Conservation (phyloP, 2,888 invertebrate genomes). For the Dendrolimus houi region DNA sequence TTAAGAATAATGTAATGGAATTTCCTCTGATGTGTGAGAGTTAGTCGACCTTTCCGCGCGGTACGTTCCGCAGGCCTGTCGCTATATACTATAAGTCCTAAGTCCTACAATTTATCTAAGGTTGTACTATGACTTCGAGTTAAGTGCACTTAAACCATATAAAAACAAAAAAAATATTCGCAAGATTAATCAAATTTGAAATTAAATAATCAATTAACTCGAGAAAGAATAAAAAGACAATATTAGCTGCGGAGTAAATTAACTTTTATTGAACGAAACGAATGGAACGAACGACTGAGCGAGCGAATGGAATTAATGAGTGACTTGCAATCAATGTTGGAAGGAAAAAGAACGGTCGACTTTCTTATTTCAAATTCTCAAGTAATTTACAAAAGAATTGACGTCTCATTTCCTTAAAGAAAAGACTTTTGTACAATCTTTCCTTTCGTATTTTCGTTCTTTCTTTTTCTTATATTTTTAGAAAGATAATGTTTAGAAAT, state of each 20-base stretch:
- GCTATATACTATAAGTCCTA: too few species aligned
- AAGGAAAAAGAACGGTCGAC: constrained; percentile 4
- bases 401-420: not conserved
- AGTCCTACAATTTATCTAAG: too few species aligned
- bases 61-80: too few species aligned
- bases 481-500: not conserved
- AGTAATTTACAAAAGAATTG: not conserved
- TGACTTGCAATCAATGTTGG: constrained; percentile 24
- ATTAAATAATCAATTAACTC: too few species aligned
- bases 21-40: too few species aligned
- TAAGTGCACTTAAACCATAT: too few species aligned
- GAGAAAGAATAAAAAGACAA: not conserved
- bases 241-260: constrained; percentile 7
- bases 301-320: constrained; percentile 23
- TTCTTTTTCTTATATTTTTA: not conserved
- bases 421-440: not conserved
- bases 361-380: constrained; percentile 3
- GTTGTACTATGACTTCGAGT: too few species aligned
- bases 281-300: constrained; percentile 20
- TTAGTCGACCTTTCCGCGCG: too few species aligned
- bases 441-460: not conserved
- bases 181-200: too few species aligned
- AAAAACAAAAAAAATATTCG: too few species aligned
- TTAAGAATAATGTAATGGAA: too few species aligned
- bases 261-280: constrained; percentile 6